phyloP scores from a whole-genome alignment of 2,113 vertebrate genomes.

The Kryptolebias marmoratus region DNA sequence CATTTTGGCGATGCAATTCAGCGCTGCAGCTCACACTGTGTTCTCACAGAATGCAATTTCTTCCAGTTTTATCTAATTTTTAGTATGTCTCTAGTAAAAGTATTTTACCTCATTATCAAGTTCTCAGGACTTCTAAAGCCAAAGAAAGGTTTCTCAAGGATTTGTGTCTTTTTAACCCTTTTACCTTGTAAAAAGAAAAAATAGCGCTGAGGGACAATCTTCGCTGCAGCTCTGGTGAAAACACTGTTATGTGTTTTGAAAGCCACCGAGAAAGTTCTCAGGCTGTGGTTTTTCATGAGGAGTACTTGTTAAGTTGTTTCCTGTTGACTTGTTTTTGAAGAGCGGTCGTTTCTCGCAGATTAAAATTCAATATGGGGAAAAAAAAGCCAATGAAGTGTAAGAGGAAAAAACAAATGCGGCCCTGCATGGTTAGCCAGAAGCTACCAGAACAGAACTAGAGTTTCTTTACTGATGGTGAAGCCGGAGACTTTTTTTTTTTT shows the following conservation, averaged over 20 bases:
- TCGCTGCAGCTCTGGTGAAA: conserved; percentile 6
- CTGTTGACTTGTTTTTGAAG: conserved; percentile 70
- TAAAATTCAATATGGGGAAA: conserved; percentile 60
- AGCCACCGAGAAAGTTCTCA: conserved; percentile 54
- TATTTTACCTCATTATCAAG: too few species aligned
- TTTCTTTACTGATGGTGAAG: conserved; percentile 71
- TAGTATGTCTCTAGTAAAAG: too few species aligned
- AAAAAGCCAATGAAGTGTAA: conserved; percentile 57
- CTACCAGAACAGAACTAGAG: conserved; percentile 57
- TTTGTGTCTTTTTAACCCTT: conserved; percentile 25
- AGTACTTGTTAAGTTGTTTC: conserved; percentile 64
- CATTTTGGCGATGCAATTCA: too few species aligned
- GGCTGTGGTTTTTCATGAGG: conserved; percentile 51
- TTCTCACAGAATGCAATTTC: too few species aligned
- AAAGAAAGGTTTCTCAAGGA: neutral
- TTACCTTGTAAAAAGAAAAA: neutral
- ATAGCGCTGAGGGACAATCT: neutral
- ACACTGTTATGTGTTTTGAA: conserved; percentile 14
- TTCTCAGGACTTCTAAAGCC: too few species aligned
- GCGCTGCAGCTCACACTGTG: too few species aligned
- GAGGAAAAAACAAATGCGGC: conserved; percentile 60
- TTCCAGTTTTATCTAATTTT: too few species aligned
- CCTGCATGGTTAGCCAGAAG: conserved; percentile 60
- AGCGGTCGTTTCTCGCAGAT: conserved; percentile 53
- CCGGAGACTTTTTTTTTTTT: conserved; percentile 33